Evolutionary conservation across 2,888 invertebrate genomes (phyloP), one percentile per base, ranked within the genome.

Genomic region (Glaucopsyche alexis): DNA sequence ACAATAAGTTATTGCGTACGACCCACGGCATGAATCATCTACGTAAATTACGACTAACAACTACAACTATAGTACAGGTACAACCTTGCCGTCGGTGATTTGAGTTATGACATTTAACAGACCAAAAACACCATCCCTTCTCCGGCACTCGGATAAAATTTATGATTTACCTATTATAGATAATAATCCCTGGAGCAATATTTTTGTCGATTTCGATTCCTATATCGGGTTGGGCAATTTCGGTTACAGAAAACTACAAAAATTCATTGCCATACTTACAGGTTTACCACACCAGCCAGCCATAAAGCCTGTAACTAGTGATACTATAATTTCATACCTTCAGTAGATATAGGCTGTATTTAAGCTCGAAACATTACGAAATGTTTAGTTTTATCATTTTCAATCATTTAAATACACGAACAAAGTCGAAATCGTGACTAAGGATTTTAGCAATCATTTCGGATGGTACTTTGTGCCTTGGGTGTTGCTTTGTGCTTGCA

Each of bases 401-500:
- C 47, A 14, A 55, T 71, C 45, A 60, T 71, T 29, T 60, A 55
- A 71, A 71, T 71, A 60, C 71, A 29, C 42, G 16, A 40, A 65
- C 87, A 85, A 89, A 90, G 91, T 89, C 87, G 81, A 81, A 84
- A 80, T 90, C 91, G 91, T 90, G 90, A 90, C 87, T 88, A 83
- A 85, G 84, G 84, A 87, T 88, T 88, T 86, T 82, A 82, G 86
- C 85, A 88, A 87, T 87, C 84, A 86, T 84, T 83, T 80, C 79
- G 80, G 83, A 85, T 83, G 87, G 84, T 86, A 84, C 82, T 78
- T 77, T 77, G 79, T 77, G 79, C 79, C 80, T 79, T 80, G 79
- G 81, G 81, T 80, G 80, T 78, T 78, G 76, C 81, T 80, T 78
- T 79, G 78, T 78, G 76, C 75, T 77, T 75, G 76, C 75, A 76